phyloP scores from a whole-genome alignment of 2,888 invertebrate species.

The Drosophila imparisetae region DNA sequence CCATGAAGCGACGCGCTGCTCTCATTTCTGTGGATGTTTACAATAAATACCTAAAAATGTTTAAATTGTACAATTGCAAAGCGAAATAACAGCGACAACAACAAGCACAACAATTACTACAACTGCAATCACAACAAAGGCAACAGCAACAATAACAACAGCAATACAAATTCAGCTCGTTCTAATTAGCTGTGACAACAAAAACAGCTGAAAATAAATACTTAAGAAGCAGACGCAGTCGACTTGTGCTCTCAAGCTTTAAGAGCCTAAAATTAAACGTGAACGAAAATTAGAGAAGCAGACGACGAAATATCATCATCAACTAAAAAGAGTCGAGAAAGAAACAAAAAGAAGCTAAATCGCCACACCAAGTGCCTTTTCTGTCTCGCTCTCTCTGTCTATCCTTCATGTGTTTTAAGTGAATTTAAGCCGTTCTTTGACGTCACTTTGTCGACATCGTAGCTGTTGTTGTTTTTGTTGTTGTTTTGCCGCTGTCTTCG shows the following conservation, averaged over 20 bases:
- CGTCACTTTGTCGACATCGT: conserved; percentile 41
- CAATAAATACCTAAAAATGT: conserved; percentile 62
- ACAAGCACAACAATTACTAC: conserved; percentile 12
- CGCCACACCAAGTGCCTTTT: conserved; percentile 66
- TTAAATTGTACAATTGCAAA: conserved; percentile 47
- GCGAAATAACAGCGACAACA: conserved; percentile 31
- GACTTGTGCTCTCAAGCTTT: conserved; percentile 72
- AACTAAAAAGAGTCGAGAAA: conserved; percentile 21
- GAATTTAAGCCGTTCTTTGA: conserved; percentile 57
- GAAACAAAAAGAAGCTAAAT: conserved; percentile 16
- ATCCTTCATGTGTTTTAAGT: conserved; percentile 50
- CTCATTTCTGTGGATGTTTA: conserved; percentile 69
- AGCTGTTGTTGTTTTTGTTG: conserved; percentile 13
- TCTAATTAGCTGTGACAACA: conserved; percentile 45
- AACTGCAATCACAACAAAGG: conserved; percentile 24
- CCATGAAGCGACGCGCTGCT: conserved; percentile 71
- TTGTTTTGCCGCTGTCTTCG: conserved; percentile 4
- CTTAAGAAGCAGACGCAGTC: conserved; percentile 29
- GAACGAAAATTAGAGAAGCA: conserved; percentile 37
- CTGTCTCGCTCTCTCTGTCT: conserved; percentile 28
- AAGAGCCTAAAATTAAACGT: conserved; percentile 53
- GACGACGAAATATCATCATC: conserved; percentile 3
- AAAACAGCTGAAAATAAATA: conserved; percentile 51
- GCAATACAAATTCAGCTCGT: conserved; percentile 26
- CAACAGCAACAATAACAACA: conserved; percentile 23